These are phyloP conservation scores for Pelosia muscerda DNA, from an alignment of 2,888 invertebrate genomes.

Conservation along the genomic window DNA sequence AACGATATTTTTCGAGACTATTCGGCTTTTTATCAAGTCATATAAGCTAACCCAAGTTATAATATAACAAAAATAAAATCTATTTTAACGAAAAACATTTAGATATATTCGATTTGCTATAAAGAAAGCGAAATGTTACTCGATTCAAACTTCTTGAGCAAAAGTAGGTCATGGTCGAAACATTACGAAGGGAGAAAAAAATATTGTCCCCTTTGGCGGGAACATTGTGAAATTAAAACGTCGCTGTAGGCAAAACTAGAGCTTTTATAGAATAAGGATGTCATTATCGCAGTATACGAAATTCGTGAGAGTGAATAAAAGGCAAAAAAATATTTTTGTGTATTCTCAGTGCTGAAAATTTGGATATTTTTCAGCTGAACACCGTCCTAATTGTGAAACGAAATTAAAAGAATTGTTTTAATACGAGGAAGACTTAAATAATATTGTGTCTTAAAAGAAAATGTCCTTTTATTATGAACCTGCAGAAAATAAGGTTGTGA, in stretches of 20 bases:
- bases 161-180: slow-evolving; percentile 70
- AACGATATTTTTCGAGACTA: background rate
- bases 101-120: slow-evolving; percentile 24
- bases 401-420: slow-evolving; percentile 47
- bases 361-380: slow-evolving; percentile 42
- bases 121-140: slow-evolving; percentile 37
- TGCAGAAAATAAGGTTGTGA: background rate
- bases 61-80: slow-evolving; percentile 24
- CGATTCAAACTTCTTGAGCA: slow-evolving; percentile 38
- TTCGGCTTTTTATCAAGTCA: background rate
- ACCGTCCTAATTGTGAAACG: slow-evolving; percentile 38
- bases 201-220: slow-evolving; percentile 52
- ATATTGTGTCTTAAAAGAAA: slow-evolving; percentile 20
- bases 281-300: slow-evolving; percentile 60
- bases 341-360: slow-evolving; percentile 46
- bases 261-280: slow-evolving; percentile 61
- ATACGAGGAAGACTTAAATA: slow-evolving; percentile 33
- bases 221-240: slow-evolving; percentile 67
- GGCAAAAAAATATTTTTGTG: slow-evolving; percentile 43
- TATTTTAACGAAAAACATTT: no score
- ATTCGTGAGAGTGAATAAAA: slow-evolving; percentile 43
- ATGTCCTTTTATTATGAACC: background rate
- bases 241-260: slow-evolving; percentile 67
- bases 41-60: background rate
- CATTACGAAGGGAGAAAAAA: slow-evolving; percentile 59